Evolutionary conservation across 1,140 invertebrate species (phyloP).

Genomic region (Diorhabda elongata): DNA sequence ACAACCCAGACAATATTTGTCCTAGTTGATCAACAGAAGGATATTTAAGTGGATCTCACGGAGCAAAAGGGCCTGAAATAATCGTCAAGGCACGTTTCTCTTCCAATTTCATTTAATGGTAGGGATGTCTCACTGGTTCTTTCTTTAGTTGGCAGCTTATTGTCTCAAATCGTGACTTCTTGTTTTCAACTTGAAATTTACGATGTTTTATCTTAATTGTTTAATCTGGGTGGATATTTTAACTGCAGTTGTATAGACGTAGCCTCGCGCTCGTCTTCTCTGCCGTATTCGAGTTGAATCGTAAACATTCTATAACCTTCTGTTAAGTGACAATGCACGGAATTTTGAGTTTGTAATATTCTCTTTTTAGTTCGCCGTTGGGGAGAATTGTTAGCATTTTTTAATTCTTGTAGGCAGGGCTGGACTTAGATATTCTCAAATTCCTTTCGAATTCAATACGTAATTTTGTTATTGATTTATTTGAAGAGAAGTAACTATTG

Average conservation of each 20-base stretch:
- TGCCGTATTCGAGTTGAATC: neutral
- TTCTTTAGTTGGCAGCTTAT: slow-evolving; percentile 20
- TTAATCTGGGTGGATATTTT: slow-evolving; percentile 17
- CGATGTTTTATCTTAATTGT: slow-evolving; percentile 24
- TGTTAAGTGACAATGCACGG: neutral
- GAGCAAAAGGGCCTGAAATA: slow-evolving; percentile 8
- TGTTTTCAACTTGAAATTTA: slow-evolving; percentile 20
- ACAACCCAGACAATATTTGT: slow-evolving; percentile 16
- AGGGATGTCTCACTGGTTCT: slow-evolving; percentile 9
- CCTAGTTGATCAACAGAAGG: slow-evolving; percentile 11
- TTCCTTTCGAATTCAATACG: too few species aligned
- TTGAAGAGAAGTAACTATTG: too few species aligned
- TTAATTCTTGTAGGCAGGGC: too few species aligned
- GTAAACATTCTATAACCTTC: neutral
- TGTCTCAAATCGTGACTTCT: slow-evolving; percentile 21
- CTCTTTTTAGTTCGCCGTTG: neutral
- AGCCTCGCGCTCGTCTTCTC: neutral
- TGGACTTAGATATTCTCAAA: too few species aligned
- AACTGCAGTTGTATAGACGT: neutral
- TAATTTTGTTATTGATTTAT: too few species aligned
- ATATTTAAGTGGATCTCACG: slow-evolving; percentile 18
- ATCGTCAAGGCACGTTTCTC: slow-evolving; percentile 14
- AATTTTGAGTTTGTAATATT: neutral
- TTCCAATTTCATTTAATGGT: slow-evolving; percentile 16
- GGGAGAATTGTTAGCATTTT: too few species aligned